Percentiles rank a stretch among this genome's conserved stretches.
phyloP scores from a whole-genome alignment of 2,888 invertebrate genomes.

The Drosophila yooni region DNA sequence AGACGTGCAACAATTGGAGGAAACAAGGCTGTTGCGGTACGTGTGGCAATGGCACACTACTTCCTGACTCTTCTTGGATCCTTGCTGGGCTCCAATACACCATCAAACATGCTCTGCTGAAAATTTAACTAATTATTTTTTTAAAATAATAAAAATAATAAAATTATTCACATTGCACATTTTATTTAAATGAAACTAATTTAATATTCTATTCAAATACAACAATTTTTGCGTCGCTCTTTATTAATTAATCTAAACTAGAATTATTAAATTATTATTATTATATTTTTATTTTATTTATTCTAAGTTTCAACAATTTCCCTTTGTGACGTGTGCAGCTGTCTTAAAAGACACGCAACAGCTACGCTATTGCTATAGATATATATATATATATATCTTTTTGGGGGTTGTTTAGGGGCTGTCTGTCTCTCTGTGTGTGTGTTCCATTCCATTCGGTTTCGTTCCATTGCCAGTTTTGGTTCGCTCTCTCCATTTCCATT shows the following conservation, averaged over 20 bases:
- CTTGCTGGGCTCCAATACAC: conserved; percentile 41
- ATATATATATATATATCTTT: background rate
- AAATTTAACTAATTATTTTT: background rate
- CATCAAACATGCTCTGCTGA: conserved; percentile 1
- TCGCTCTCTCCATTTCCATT: conserved; percentile 13
- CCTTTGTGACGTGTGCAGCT: conserved; percentile 34
- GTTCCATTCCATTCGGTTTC: conserved; percentile 17
- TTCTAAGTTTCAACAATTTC: conserved; percentile 10
- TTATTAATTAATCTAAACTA: background rate
- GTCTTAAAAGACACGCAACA: conserved; percentile 69
- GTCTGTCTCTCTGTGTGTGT: conserved; percentile 19
- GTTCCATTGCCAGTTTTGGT: conserved; percentile 30
- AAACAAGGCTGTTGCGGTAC: conserved; percentile 47
- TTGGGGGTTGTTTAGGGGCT: conserved; percentile 68
- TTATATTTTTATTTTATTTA: no score
- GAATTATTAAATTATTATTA: background rate
- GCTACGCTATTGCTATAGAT: conserved; percentile 44
- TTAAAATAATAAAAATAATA: background rate
- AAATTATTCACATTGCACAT: background rate
- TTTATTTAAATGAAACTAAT: background rate
- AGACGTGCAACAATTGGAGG: conserved; percentile 70
- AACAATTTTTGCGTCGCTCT: background rate
- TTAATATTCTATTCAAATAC: background rate
- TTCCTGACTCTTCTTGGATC: conserved; percentile 76
- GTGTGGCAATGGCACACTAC: conserved; percentile 67